Evolutionary conservation across 92 coral and sea anemone species (phyloP).

Genomic region (Diadumene lineata): DNA sequence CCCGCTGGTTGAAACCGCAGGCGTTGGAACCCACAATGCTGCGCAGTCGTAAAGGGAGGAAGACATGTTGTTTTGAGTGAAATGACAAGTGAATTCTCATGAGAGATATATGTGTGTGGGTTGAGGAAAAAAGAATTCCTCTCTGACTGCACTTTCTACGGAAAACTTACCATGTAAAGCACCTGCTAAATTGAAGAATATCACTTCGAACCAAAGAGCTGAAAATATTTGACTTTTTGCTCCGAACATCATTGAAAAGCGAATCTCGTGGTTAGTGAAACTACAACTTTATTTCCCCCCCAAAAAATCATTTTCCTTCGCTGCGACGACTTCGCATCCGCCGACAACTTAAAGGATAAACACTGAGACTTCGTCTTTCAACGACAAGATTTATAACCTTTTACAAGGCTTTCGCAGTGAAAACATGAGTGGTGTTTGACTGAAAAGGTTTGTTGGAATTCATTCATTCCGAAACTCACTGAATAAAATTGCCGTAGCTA

Average conservation of each 20-base stretch:
- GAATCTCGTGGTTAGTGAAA: background rate
- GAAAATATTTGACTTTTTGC: background rate
- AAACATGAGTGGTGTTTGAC: too few relatives aligned
- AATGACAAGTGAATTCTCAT: conserved; percentile 35
- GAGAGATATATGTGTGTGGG: conserved; percentile 31
- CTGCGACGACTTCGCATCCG: background rate
- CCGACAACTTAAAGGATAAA: background rate
- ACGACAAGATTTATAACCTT: background rate
- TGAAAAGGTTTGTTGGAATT: background rate
- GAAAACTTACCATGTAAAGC: conserved; percentile 12
- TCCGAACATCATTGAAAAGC: background rate
- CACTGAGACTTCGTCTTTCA: background rate
- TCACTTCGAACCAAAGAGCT: background rate
- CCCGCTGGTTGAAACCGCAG: conserved; percentile 37
- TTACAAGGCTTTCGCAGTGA: too few relatives aligned
- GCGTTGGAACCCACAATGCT: conserved; percentile 41
- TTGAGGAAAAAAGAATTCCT: conserved; percentile 34
- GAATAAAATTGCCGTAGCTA: too few relatives aligned
- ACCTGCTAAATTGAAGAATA: background rate
- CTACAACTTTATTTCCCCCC: background rate
- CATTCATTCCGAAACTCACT: background rate
- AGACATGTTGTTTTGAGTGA: conserved; percentile 65
- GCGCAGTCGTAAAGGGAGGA: conserved; percentile 34
- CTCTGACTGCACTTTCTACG: conserved; percentile 7
- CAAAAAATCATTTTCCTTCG: background rate